A percentile compares a stretch with the other conserved stretches of the same genome.
phyloP scores from a whole-genome alignment of 1,140 invertebrate species.

The Drosophila auraria region DNA sequence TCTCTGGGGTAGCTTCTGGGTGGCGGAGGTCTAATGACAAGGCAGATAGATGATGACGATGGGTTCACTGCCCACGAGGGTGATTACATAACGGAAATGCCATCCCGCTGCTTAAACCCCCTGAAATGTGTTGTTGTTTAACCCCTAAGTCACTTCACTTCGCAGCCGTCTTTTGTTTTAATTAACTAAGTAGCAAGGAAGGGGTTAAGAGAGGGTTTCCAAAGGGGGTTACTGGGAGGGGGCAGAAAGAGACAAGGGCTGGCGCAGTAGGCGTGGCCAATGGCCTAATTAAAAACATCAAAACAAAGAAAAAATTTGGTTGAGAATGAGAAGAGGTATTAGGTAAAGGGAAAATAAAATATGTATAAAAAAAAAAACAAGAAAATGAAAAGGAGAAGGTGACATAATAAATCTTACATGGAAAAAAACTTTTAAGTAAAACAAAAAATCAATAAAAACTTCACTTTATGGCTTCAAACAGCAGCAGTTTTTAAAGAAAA shows the following conservation, averaged over 20 bases:
- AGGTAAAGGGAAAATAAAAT: background rate
- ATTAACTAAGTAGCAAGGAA: conserved; percentile 75
- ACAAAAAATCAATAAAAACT: too few relatives aligned
- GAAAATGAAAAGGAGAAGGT: background rate
- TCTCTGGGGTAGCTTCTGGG: conserved; percentile 21
- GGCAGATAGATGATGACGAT: conserved; percentile 31
- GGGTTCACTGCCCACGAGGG: conserved; percentile 36
- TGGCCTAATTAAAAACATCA: conserved; percentile 61
- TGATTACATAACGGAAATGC: conserved; percentile 43
- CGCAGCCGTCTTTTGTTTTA: conserved; percentile 74
- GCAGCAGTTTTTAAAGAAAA: too few relatives aligned
- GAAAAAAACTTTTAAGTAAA: too few relatives aligned
- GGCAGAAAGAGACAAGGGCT: background rate
- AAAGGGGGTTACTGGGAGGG: background rate
- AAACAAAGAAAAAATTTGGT: conserved; percentile 4
- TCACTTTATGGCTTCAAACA: too few relatives aligned
- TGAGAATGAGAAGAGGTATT: conserved; percentile 6
- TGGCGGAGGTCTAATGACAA: conserved; percentile 50
- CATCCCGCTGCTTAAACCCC: conserved; percentile 9
- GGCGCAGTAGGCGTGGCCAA: conserved; percentile 50
- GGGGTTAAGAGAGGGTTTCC: background rate
- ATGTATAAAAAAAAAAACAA: background rate
- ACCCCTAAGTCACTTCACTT: conserved; percentile 71
- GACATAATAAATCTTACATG: too few relatives aligned
- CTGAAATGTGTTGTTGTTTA: conserved; percentile 36